A percentile compares a stretch with the other conserved stretches of the same genome.
phyloP scores from a whole-genome alignment of 2,888 invertebrate species.

The Caenorhabditis macrosperma region DNA sequence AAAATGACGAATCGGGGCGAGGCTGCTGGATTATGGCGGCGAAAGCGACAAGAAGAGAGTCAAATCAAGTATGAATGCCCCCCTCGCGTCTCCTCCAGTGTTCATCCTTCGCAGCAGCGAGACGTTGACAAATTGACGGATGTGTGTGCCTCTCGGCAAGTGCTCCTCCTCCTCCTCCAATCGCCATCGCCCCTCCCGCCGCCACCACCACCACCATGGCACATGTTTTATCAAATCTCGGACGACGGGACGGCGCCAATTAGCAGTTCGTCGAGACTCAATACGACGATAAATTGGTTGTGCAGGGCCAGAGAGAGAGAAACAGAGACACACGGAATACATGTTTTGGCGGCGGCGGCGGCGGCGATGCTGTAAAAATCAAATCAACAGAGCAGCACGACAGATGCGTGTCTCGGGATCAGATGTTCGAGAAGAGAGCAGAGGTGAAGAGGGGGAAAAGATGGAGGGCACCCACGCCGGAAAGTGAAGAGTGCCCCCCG shows the following conservation, averaged over 20 bases:
- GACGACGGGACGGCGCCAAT: slow-evolving; percentile 9
- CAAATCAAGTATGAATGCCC: slow-evolving; percentile 38
- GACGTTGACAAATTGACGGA: slow-evolving; percentile 48
- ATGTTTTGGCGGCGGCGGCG: slow-evolving; percentile 19
- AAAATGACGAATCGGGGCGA: slow-evolving; percentile 25
- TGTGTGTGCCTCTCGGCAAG: slow-evolving; percentile 12
- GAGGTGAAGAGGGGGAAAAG: slow-evolving; percentile 13
- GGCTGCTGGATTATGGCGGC: neutral
- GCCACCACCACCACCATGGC: slow-evolving; percentile 10
- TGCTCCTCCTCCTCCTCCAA: neutral
- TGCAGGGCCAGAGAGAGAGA: neutral
- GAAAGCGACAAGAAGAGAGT: neutral
- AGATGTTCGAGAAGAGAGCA: slow-evolving; percentile 29
- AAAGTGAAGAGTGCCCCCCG: slow-evolving; percentile 16
- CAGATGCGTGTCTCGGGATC: slow-evolving; percentile 25
- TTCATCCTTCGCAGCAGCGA: slow-evolving; percentile 13
- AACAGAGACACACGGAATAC: slow-evolving; percentile 13
- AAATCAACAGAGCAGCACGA: slow-evolving; percentile 39
- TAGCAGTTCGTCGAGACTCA: slow-evolving; percentile 4
- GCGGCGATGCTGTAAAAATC: slow-evolving; percentile 47
- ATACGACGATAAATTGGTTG: slow-evolving; percentile 11
- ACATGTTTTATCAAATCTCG: slow-evolving; percentile 43
- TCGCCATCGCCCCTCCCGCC: too few relatives aligned
- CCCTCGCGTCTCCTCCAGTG: neutral
- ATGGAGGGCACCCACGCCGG: neutral